Evolutionary conservation across 64 coral and sea anemone genomes (phyloP).

Genomic region (Montipora sp.): DNA sequence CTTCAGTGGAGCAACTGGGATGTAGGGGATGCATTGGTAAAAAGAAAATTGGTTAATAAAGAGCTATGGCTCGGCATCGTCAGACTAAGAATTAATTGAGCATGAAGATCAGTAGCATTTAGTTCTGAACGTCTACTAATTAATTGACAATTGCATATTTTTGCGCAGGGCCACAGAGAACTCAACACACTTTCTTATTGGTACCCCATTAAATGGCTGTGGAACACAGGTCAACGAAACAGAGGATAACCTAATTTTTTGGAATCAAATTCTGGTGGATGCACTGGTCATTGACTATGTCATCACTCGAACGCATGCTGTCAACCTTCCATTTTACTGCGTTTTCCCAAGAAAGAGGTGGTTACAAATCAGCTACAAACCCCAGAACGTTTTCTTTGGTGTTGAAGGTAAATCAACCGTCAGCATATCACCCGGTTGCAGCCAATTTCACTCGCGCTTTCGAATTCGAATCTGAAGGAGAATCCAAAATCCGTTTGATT

Average conservation of each 20-base stretch:
- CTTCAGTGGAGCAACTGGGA: too few relatives aligned
- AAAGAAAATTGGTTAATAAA: too few relatives aligned
- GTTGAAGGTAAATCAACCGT: background rate
- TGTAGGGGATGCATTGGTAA: too few relatives aligned
- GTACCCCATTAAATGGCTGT: slow-evolving; percentile 60
- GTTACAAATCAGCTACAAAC: background rate
- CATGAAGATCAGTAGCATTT: too few relatives aligned
- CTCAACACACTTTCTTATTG: slow-evolving; percentile 60
- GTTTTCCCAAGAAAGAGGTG: slow-evolving; percentile 41
- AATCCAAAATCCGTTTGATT: too few relatives aligned
- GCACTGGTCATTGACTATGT: slow-evolving; percentile 32
- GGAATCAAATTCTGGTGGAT: slow-evolving; percentile 58
- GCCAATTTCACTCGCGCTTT: too few relatives aligned
- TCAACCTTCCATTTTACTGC: slow-evolving; percentile 73
- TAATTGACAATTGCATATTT: background rate
- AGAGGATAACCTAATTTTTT: slow-evolving; percentile 27
- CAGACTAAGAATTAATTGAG: too few relatives aligned
- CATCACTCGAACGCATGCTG: slow-evolving; percentile 54
- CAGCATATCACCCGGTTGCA: background rate
- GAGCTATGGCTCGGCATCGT: too few relatives aligned
- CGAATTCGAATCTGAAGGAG: too few relatives aligned
- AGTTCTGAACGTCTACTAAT: background rate
- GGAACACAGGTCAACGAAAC: slow-evolving; percentile 78
- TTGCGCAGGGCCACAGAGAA: slow-evolving; percentile 37
- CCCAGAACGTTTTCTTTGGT: slow-evolving; percentile 5